Evolutionary conservation across 2,888 invertebrate species (phyloP), one percentile per base, ranked within the genome.

Genomic region (Drosophila anomelani): DNA sequence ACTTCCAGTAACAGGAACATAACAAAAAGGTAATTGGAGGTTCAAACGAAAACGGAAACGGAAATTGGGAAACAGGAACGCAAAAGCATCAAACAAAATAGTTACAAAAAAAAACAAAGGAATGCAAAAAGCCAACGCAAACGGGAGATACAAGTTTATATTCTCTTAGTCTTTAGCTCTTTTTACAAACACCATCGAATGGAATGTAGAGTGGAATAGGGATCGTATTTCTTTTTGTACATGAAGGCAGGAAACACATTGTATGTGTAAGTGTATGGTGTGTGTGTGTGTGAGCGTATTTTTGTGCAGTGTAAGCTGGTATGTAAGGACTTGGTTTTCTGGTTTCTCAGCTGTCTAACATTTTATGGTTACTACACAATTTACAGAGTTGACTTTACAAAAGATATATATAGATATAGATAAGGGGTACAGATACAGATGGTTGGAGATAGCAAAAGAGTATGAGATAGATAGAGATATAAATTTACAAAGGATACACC

Each of bases 81-180:
- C 64, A 73, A 74, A 59, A 67, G 67, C 56, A 59, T 41, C 49
- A 66, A 69, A 70, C 56, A 60, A 62, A 62, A 41, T 41, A 59
- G 75, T 29, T 38, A 69, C 43, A 75, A 46, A 23, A 26, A 23
- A n/a, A 41, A 26, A 26, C 4, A 26, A 26, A 3, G 38, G 49
- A 72, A 64, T 76, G 73, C 85, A 83, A 34, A 49, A 63, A 62
- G 57, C 69, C 46, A 59, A 71, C 49, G 55, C 60, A 71, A 60
- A 69, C 17, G 39, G 53, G 38, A 23, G 34, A 39, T 51, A 44
- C 34, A 43, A 60, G 60, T 61, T 60, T 46, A 46, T 32, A 26
- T 57, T 57, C 56, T 38, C 51, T 23, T 51, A 15, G 44, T 54
- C 38, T 53, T 49, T 34, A 39, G 69, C 53, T 68, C 53, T 68